Percentiles rank a stretch among this genome's conserved stretches.
Evolutionary conservation across 2,797 vertebrate species (phyloP).

Genomic region (Sebastes vulpes): DNA sequence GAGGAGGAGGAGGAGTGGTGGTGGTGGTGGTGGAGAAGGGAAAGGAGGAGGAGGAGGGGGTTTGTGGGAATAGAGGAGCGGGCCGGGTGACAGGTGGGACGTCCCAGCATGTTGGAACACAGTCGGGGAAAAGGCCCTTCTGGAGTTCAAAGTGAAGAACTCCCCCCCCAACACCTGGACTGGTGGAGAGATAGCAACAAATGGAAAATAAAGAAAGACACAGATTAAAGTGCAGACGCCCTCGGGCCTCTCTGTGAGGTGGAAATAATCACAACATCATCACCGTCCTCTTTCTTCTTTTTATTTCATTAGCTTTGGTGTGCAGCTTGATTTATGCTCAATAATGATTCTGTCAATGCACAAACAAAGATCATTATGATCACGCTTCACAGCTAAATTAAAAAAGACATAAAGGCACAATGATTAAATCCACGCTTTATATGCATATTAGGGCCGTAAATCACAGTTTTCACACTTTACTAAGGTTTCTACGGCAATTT

Average conservation of each 20-base stretch:
- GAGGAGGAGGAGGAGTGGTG: not conserved
- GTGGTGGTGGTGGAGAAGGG: not conserved
- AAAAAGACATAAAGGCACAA: not conserved
- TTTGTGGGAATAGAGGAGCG: conserved; percentile 14
- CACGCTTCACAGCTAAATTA: not conserved
- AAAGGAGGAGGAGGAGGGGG: not conserved
- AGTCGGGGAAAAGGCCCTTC: conserved; percentile 53
- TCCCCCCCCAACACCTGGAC: conserved; percentile 75
- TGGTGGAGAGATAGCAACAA: conserved; percentile 26
- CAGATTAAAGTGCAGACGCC: conserved; percentile 45
- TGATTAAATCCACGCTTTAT: not conserved
- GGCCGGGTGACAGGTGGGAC: conserved; percentile 56
- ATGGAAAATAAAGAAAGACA: conserved; percentile 3
- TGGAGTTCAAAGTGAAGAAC: conserved; percentile 82
- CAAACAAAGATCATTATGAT: not conserved
- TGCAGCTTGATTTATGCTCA: conserved; percentile 14
- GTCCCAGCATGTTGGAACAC: conserved; percentile 70
- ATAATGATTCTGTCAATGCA: not conserved
- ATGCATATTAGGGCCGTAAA: not conserved
- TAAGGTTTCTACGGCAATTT: not conserved
- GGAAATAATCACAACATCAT: not conserved
- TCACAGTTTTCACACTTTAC: not conserved
- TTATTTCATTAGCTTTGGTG: not conserved
- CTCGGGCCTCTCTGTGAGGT: conserved; percentile 5
- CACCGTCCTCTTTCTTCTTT: conserved; percentile 1